phyloP scores from a whole-genome alignment of 2,888 invertebrate species.

The Tetragonula carbonaria region DNA sequence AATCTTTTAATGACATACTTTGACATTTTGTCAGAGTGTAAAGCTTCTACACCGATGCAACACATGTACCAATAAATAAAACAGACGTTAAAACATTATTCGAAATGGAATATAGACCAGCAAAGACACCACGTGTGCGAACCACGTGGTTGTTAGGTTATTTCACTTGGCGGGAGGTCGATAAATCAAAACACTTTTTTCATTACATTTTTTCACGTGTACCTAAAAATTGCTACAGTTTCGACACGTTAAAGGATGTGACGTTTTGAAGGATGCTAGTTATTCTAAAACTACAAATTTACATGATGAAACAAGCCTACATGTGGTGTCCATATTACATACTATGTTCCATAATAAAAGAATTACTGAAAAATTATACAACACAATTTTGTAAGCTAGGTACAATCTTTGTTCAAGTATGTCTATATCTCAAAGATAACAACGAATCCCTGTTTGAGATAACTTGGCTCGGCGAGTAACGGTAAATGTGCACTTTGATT shows the following conservation, averaged over 20 bases:
- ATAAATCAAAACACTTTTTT: slow-evolving; percentile 41
- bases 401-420: slow-evolving; percentile 64
- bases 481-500: slow-evolving; percentile 46
- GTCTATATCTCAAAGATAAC: slow-evolving; percentile 70
- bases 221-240: background rate
- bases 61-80: too few relatives aligned
- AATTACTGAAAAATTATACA: slow-evolving; percentile 30
- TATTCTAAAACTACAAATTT: background rate
- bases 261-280: background rate
- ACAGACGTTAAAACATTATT: background rate
- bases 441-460: slow-evolving; percentile 64
- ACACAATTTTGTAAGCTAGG: slow-evolving; percentile 50
- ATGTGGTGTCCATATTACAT: background rate
- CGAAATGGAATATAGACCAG: slow-evolving; percentile 39
- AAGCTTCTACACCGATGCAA: too few relatives aligned
- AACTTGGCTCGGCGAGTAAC: slow-evolving; percentile 51
- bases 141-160: slow-evolving; percentile 63
- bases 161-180: slow-evolving; percentile 62
- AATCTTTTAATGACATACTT: background rate
- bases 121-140: slow-evolving; percentile 57
- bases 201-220: background rate
- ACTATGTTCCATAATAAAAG: background rate
- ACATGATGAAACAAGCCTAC: background rate
- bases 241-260: background rate
- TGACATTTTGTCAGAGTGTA: background rate